These are phyloP conservation scores for Noctua janthina DNA, from an alignment of 2,888 invertebrate genomes.

Conservation along the genomic window DNA sequence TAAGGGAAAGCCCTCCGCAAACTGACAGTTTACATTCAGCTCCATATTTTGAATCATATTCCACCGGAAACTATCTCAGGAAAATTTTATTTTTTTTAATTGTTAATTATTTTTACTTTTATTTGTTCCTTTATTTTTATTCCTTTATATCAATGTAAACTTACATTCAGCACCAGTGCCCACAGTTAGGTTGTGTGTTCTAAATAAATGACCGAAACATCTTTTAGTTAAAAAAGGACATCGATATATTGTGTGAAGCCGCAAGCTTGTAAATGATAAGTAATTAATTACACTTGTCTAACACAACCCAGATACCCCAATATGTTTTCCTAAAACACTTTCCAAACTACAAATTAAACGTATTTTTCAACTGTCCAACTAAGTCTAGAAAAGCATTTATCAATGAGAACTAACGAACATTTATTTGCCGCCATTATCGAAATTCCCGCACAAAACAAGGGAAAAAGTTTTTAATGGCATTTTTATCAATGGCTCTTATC, in stretches of 20 bases:
- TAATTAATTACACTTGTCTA: conserved; percentile 11
- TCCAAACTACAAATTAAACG: conserved; percentile 18
- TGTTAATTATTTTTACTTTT: no score
- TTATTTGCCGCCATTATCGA: conserved; percentile 47
- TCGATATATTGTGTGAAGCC: background rate
- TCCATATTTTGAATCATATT: no score
- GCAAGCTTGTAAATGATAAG: conserved; percentile 7
- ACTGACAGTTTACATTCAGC: no score
- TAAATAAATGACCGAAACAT: background rate
- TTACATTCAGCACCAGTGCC: no score
- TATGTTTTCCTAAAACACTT: conserved; percentile 30
- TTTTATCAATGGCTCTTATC: conserved; percentile 81
- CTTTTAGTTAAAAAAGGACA: background rate
- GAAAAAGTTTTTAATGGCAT: conserved; percentile 69
- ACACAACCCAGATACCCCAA: background rate
- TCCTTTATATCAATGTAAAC: no score
- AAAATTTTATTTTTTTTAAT: no score
- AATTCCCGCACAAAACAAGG: conserved; percentile 37
- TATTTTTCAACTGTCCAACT: conserved; percentile 56
- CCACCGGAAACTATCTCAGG: no score
- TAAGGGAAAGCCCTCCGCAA: no score
- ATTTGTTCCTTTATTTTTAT: no score
- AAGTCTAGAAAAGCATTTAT: conserved; percentile 52
- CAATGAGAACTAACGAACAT: conserved; percentile 54
- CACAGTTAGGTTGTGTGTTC: background rate